Evolutionary conservation across 1,140 invertebrate genomes (phyloP).

Genomic region (Atta texana): DNA sequence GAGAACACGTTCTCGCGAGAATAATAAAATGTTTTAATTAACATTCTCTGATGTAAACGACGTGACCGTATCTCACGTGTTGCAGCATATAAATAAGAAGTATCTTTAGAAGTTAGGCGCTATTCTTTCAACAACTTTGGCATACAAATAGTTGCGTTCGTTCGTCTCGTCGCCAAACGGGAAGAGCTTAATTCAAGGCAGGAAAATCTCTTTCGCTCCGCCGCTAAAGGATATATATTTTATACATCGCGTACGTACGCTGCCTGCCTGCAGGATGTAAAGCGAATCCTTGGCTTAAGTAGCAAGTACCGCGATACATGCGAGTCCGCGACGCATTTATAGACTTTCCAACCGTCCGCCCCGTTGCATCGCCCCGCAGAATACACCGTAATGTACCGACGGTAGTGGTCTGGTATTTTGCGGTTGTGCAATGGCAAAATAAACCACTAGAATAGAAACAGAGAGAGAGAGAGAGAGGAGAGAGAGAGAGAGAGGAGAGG

Average conservation of each 20-base stretch:
- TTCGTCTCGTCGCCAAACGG: background rate
- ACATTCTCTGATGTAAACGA: slow-evolving; percentile 3
- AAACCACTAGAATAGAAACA: slow-evolving; percentile 10
- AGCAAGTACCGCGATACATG: slow-evolving; percentile 23
- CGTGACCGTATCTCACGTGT: background rate
- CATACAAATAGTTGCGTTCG: slow-evolving; percentile 3
- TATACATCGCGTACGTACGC: slow-evolving; percentile 27
- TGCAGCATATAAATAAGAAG: background rate
- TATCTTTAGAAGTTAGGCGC: background rate
- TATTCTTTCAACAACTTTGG: slow-evolving; percentile 18
- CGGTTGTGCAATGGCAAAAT: slow-evolving; percentile 49
- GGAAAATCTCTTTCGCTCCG: slow-evolving; percentile 10
- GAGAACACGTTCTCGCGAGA: background rate
- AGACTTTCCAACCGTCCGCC: slow-evolving; percentile 8
- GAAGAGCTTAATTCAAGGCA: slow-evolving; percentile 28
- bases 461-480: no score
- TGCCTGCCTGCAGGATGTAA: slow-evolving; percentile 48
- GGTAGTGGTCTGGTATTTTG: slow-evolving; percentile 51
- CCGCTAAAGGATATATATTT: slow-evolving; percentile 28
- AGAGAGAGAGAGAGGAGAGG: no score
- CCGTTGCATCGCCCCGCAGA: background rate
- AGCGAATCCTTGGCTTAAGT: slow-evolving; percentile 56
- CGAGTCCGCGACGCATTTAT: slow-evolving; percentile 32
- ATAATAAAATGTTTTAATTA: slow-evolving; percentile 55
- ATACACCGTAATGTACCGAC: slow-evolving; percentile 22